These are phyloP conservation scores for Mesochorus sp. DNA, from an alignment of 2,888 invertebrate species.

Conservation along the genomic window DNA sequence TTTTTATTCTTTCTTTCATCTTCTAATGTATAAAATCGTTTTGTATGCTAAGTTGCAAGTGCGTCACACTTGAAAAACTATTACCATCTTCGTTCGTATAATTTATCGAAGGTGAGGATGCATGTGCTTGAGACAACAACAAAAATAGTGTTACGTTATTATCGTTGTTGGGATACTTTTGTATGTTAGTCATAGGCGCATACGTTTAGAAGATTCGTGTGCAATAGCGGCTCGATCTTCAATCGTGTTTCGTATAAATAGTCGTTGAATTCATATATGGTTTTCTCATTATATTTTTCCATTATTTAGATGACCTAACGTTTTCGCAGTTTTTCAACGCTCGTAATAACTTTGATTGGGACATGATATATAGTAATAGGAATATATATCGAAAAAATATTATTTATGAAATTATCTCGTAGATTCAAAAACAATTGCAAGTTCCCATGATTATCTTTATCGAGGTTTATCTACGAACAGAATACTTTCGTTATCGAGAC, in stretches of 20 bases:
- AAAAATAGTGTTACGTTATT: slow-evolving; percentile 8
- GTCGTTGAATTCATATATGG: neutral
- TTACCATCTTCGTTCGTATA: slow-evolving; percentile 9
- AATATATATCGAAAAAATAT: too few relatives aligned
- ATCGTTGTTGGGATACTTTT: neutral
- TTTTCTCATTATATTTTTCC: neutral
- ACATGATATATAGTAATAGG: too few relatives aligned
- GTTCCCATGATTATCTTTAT: neutral
- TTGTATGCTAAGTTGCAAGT: neutral
- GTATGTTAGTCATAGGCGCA: neutral
- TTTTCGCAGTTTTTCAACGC: neutral
- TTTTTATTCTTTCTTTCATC: neutral
- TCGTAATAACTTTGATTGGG: neutral
- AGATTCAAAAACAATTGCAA: too few relatives aligned
- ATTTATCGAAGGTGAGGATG: slow-evolving; percentile 26
- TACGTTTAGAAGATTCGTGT: neutral
- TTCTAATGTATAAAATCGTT: slow-evolving; percentile 13
- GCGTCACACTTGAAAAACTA: slow-evolving; percentile 36
- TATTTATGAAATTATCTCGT: too few relatives aligned
- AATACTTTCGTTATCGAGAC: neutral
- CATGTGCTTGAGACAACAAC: slow-evolving; percentile 19
- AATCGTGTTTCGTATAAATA: neutral
- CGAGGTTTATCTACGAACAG: neutral
- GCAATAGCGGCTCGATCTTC: neutral
- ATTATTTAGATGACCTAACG: slow-evolving; percentile 28